Conservation (phyloP, 2,113 vertebrate species). For the Sigmodon hispidus region DNA sequence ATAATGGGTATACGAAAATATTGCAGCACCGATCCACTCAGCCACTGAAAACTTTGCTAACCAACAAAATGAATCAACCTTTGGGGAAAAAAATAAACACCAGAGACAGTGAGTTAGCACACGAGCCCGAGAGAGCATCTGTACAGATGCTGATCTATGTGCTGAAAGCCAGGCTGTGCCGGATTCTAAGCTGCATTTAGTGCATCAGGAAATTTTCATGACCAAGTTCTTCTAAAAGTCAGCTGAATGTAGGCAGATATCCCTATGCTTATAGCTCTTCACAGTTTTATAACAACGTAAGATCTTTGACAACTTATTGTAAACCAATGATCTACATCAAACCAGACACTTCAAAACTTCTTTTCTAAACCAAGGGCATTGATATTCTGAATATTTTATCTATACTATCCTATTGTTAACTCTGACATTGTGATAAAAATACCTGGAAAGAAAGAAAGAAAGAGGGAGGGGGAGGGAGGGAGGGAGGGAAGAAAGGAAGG, state of each 20-base stretch:
- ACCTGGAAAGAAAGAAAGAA: not conserved
- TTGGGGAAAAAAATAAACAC: not conserved
- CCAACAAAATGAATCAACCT: not conserved
- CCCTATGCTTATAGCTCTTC: not conserved
- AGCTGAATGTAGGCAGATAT: not conserved
- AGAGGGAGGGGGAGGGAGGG: too few species aligned
- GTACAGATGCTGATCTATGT: not conserved
- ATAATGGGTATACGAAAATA: not conserved
- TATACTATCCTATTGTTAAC: not conserved
- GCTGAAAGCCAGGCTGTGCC: not conserved
- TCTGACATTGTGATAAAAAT: not conserved
- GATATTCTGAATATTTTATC: slow-evolving; percentile 33
- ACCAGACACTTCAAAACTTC: slow-evolving; percentile 29
- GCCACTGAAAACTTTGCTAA: not conserved
- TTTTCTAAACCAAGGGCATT: not conserved
- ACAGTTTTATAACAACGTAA: not conserved
- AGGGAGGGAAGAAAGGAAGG: not conserved
- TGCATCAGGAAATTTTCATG: not conserved
- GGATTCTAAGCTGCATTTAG: not conserved
- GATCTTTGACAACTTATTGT: not conserved
- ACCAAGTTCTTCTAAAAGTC: slow-evolving; percentile 36
- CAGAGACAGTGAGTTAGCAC: not conserved
- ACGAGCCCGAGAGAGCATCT: not conserved
- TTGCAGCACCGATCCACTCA: not conserved
- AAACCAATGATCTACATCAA: slow-evolving; percentile 22